Base-by-base conservation (phyloP, 1,140 invertebrate species). In the Acromyrmex heyeri region DNA sequence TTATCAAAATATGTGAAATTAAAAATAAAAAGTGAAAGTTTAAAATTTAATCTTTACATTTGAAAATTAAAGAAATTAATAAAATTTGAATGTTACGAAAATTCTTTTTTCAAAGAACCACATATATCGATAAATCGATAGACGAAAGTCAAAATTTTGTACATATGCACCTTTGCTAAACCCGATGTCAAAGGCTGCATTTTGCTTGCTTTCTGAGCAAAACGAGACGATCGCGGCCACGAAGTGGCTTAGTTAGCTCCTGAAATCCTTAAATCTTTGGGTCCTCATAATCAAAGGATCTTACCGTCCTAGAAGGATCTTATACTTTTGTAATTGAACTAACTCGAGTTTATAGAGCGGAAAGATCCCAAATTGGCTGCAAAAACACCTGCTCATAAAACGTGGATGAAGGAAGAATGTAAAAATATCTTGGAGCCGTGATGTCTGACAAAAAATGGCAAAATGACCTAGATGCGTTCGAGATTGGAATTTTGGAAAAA, bases 111-210 rank as follows among this genome's bases (percentile, higher is more conserved):
- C 44, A 21, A 75, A 18, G 10, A 30, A 73, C 55, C 14, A 44
- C 1, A 75, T 55, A 48, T 48, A 73, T 73, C 38, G 7, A 73
- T 27, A 50, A 24, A 50, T 50, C 53, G 24, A 73, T 48, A 55
- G 44, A 38, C 34, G 38, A 81, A 76, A 91, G 85, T 79, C 65
- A 78, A 90, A 85, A 59, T 83, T 91, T 86, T 90, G 62, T 90
- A 91, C 69, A 90, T 88, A 91, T 61, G 77, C 79, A 50, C 27
- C 79, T 82, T 73, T 82, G 67, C 69, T 85, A 86, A 90, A 81
- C 10, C 27, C 16, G 5, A 86, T 57, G 83, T 79, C 44, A 62
- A 86, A 86, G 30, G 24, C 48, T 53, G 61, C 38, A 81, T 89
- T 67, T 87, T 87, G n/a, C 75, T 78, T 89, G 61, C 77, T 90